Evolutionary conservation across 2,797 vertebrate genomes (phyloP).

Genomic region (Notolepis coatsorum): DNA sequence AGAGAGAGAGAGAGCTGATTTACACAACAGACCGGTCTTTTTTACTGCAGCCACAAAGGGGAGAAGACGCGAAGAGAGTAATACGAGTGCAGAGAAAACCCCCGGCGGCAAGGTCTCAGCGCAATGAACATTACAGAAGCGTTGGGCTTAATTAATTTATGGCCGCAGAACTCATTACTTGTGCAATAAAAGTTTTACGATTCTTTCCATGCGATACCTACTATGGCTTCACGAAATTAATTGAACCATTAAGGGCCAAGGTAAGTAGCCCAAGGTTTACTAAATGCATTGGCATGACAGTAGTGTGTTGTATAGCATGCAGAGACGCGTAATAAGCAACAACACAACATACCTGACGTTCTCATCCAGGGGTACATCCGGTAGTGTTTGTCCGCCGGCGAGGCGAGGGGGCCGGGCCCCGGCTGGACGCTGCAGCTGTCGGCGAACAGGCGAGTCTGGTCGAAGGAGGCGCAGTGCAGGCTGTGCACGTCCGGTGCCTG

Average conservation of each 20-base stretch:
- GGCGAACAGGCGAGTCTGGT: constrained; percentile 89
- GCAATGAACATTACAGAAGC: constrained; percentile 71
- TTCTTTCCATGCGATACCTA: constrained; percentile 92
- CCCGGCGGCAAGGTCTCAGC: constrained; percentile 73
- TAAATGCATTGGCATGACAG: constrained; percentile 45
- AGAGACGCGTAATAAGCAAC: not conserved
- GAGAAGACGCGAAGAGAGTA: constrained; percentile 72
- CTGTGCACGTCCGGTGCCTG: constrained; percentile 84
- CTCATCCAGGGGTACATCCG: constrained; percentile 94
- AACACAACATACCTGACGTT: constrained; percentile 89
- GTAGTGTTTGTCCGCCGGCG: constrained; percentile 86
- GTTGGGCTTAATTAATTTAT: constrained; percentile 83
- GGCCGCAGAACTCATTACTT: constrained; percentile 83
- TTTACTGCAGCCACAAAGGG: constrained; percentile 78
- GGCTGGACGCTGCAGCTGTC: constrained; percentile 89
- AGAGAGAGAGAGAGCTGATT: constrained; percentile 68
- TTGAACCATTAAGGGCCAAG: constrained; percentile 85
- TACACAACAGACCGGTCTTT: constrained; percentile 64
- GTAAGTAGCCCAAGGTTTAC: constrained; percentile 61
- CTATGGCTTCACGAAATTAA: constrained; percentile 88
- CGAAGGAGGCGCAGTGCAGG: constrained; percentile 87
- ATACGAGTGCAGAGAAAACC: constrained; percentile 63
- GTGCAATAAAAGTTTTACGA: constrained; percentile 94
- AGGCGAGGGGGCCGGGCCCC: constrained; percentile 84
- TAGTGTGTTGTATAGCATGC: constrained; percentile 5